Base-by-base conservation (phyloP, 2,113 vertebrate species). In the Myiozetetes cayanensis region DNA sequence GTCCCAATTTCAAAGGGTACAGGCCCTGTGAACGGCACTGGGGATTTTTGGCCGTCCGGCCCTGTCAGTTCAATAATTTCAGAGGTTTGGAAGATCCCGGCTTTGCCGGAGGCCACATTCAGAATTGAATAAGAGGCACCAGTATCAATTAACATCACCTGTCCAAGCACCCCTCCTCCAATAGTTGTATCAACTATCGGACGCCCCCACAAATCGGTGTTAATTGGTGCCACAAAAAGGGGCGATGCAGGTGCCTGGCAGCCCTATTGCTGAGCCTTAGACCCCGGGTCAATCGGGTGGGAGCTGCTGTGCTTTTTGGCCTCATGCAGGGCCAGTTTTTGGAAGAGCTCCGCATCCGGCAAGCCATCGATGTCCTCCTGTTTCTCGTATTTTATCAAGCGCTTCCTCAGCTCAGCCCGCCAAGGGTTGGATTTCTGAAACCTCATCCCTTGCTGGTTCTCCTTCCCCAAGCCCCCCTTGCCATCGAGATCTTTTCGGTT, bases 81-180 rank as follows among this genome's bases (percentile, higher is more conserved):
- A 56, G 27, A 89, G 12, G 96, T 97, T 91, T 94, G 91, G 41
- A 97, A 97, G 24, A 92, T 12, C 89, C 95, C 93, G 1, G 89
- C 66, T 78, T 94, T 46, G 7, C 91, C 28, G 3, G 95, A 91
- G 41, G 28, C 20, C 65, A 90, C 55, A 35, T 92, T 94, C 44
- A 97, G 28, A 87, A 97, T 87, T 14, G 96, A 97, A 68, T 94
- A 96, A 92, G 89, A 72, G 95, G 96, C 96, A 97, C 96, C 96
- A 61, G 70, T 94, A 78, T 97, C 86, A 94, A 97, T 97, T 63
- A 95, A 71, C 96, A 97, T 97, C 86, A 97, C 96, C 96, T 97
- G 95, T 97, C 96, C 96, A 97, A 97, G 96, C 96, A 97, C 96
- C 96, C 96, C 95, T 70, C 96, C 93, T 96, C 96, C 94, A 23